These are phyloP conservation scores for Sebastolobus altivelis DNA, from an alignment of 2,797 vertebrate genomes.

Conservation along the genomic window DNA sequence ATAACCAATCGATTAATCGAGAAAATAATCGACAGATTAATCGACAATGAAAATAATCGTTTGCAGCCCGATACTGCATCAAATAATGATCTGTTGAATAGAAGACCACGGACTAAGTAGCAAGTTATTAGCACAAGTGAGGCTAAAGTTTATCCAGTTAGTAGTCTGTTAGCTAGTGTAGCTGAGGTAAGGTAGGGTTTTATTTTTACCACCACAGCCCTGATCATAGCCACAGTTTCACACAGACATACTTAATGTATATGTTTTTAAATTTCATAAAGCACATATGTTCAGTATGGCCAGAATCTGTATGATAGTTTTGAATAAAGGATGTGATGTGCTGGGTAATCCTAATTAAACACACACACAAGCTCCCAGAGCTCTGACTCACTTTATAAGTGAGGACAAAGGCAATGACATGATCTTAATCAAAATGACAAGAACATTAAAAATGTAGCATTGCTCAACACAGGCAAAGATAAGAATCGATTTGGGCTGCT, in stretches of 20 bases:
- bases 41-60: too few relatives aligned
- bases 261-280: constrained; percentile 11
- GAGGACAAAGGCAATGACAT: constrained; percentile 76
- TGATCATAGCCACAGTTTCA: neutral
- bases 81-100: too few relatives aligned
- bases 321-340: constrained; percentile 30
- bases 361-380: constrained; percentile 22
- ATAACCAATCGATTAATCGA: too few relatives aligned
- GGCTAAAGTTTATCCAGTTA: too few relatives aligned
- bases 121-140: too few relatives aligned
- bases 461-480: constrained; percentile 80
- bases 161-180: too few relatives aligned
- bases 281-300: neutral
- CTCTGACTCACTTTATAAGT: constrained; percentile 62
- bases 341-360: constrained; percentile 51
- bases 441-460: constrained; percentile 83
- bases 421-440: constrained; percentile 84
- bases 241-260: constrained; percentile 17
- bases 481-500: constrained; percentile 82
- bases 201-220: neutral
- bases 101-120: too few relatives aligned
- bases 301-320: constrained; percentile 7
- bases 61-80: too few relatives aligned
- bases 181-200: neutral
- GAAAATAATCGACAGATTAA: too few relatives aligned